phyloP scores from a whole-genome alignment of 2,888 invertebrate species.

The Ichneumon xanthorius region DNA sequence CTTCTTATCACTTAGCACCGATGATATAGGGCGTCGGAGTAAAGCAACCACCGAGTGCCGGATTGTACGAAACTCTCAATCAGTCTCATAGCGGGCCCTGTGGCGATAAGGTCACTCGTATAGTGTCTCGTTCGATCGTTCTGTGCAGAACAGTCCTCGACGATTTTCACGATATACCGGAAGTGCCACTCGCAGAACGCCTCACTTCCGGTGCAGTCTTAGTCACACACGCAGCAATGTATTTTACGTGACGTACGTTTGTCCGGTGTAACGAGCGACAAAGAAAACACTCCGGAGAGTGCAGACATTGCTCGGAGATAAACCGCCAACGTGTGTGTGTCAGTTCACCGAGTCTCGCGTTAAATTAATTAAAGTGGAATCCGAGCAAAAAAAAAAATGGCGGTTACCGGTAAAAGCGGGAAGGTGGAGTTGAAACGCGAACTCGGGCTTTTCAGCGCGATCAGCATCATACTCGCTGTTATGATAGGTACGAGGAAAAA shows the following conservation, averaged over 20 bases:
- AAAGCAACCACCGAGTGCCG: constrained; percentile 23
- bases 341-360: background rate
- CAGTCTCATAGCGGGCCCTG: constrained; percentile 73
- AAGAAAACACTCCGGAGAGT: background rate
- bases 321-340: background rate
- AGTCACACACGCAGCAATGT: constrained; percentile 15
- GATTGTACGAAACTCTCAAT: constrained; percentile 68
- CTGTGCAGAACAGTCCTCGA: constrained; percentile 14
- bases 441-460: constrained; percentile 92
- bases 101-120: constrained; percentile 71
- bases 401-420: constrained; percentile 47
- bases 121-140: constrained; percentile 25
- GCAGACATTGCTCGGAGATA: constrained; percentile 4
- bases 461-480: constrained; percentile 93
- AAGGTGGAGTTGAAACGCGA: constrained; percentile 89
- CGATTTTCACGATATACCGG: background rate
- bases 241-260: background rate
- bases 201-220: constrained; percentile 26
- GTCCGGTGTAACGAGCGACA: background rate
- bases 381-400: constrained; percentile 12
- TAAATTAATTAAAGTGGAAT: constrained; percentile 55
- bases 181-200: constrained; percentile 8
- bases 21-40: constrained; percentile 41
- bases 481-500: constrained; percentile 90
- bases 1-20: constrained; percentile 45